These are phyloP conservation scores for Drosophila affinis DNA, from an alignment of 2,888 invertebrate genomes.

Conservation along the genomic window DNA sequence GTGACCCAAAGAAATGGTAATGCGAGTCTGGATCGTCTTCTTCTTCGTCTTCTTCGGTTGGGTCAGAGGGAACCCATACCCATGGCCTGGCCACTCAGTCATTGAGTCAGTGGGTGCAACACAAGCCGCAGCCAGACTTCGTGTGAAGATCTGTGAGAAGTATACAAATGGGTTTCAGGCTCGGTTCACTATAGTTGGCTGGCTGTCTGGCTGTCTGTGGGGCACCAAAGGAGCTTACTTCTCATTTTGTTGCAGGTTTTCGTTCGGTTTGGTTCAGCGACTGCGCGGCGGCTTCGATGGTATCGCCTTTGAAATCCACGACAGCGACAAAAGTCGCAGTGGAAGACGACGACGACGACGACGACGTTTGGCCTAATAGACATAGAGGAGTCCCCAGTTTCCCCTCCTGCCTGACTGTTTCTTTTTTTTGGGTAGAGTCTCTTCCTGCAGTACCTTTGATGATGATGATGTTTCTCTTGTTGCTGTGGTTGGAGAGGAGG, in stretches of 20 bases:
- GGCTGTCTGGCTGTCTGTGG: background rate
- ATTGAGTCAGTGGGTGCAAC: slow-evolving; percentile 79
- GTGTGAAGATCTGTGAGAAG: slow-evolving; percentile 79
- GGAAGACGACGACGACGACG: slow-evolving; percentile 6
- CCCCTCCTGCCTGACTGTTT: background rate
- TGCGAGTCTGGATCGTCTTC: slow-evolving; percentile 59
- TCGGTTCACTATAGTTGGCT: slow-evolving; percentile 36
- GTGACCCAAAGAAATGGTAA: slow-evolving; percentile 81
- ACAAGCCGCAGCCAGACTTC: slow-evolving; percentile 40
- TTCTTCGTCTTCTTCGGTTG: slow-evolving; percentile 39
- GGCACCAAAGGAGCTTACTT: slow-evolving; percentile 69
- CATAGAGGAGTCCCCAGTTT: slow-evolving; percentile 47
- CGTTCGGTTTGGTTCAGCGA: background rate
- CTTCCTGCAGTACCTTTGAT: slow-evolving; percentile 73
- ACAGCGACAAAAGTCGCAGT: slow-evolving; percentile 50
- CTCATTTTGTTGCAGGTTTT: slow-evolving; percentile 59
- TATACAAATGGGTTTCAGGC: slow-evolving; percentile 77
- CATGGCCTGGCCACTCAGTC: slow-evolving; percentile 66
- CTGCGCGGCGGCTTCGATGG: slow-evolving; percentile 71
- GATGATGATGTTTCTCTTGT: slow-evolving; percentile 33
- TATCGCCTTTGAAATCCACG: slow-evolving; percentile 81
- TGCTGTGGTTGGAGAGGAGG: slow-evolving; percentile 52
- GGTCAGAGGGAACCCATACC: slow-evolving; percentile 31
- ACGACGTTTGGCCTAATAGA: slow-evolving; percentile 53
- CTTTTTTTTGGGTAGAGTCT: background rate